A percentile compares a stretch with the other conserved stretches of the same genome.
Conservation (phyloP, 2,113 vertebrate species). For the Hippotragus niger region DNA sequence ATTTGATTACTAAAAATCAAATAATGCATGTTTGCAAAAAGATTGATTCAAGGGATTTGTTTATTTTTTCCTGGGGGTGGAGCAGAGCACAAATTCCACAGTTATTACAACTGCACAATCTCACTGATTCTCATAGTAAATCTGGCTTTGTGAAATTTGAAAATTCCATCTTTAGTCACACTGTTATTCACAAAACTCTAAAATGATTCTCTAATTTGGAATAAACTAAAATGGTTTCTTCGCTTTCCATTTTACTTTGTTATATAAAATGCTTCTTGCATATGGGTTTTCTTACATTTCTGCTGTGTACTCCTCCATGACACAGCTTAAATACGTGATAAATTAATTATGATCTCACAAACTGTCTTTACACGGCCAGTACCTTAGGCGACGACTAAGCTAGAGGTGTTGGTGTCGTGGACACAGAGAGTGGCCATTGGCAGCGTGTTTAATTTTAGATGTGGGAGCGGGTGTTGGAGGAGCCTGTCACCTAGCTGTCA, state of each 20-base stretch:
- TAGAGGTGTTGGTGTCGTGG: constrained; percentile 47
- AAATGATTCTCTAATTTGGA: background rate
- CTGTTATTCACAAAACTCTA: background rate
- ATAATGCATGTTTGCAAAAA: background rate
- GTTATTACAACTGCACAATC: background rate
- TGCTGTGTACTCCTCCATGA: background rate
- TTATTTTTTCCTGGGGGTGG: background rate
- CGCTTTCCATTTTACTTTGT: background rate
- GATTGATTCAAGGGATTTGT: background rate
- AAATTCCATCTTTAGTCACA: background rate
- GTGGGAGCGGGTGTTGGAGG: constrained; percentile 51
- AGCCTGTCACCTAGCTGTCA: constrained; percentile 69
- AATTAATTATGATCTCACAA: constrained; percentile 64
- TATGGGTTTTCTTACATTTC: background rate
- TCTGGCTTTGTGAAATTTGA: background rate
- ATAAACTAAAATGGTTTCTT: background rate
- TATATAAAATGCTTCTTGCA: background rate
- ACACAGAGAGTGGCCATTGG: background rate
- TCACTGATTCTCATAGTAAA: background rate
- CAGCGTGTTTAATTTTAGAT: constrained; percentile 50
- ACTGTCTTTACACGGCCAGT: constrained; percentile 17
- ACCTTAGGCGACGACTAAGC: constrained; percentile 38
- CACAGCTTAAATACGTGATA: constrained; percentile 56
- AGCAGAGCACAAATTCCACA: background rate
- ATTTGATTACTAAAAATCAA: background rate